Conservation (phyloP, 1,140 invertebrate genomes). For the Andricus grossulariae region DNA sequence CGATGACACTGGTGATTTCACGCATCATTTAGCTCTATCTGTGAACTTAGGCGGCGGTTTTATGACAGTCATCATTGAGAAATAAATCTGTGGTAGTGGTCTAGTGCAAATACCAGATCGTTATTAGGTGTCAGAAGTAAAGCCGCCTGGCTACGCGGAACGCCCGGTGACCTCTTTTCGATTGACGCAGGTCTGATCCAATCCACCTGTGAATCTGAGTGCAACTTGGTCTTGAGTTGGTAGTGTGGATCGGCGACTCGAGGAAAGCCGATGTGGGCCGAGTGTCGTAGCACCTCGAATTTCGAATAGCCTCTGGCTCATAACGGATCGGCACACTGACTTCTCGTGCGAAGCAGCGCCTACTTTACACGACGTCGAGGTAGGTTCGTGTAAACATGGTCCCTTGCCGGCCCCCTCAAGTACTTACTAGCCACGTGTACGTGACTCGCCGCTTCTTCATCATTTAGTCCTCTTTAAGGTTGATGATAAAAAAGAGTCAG, state of each 20-base stretch:
- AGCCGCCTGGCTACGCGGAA: constrained; percentile 38
- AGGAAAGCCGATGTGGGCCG: constrained; percentile 60
- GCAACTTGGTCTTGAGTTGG: constrained; percentile 44
- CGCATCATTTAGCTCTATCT: constrained; percentile 34
- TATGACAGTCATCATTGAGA: constrained; percentile 25
- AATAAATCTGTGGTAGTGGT: constrained; percentile 31
- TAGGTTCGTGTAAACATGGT: constrained; percentile 27
- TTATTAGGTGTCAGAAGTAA: constrained; percentile 43
- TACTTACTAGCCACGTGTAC: constrained; percentile 24
- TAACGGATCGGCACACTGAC: constrained; percentile 72
- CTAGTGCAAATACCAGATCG: neutral
- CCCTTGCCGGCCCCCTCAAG: constrained; percentile 18
- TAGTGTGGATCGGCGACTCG: constrained; percentile 44
- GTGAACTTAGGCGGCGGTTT: neutral
- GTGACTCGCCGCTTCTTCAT: constrained; percentile 23
- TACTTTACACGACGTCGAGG: constrained; percentile 51
- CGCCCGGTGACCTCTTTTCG: constrained; percentile 54
- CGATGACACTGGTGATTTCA: constrained; percentile 38
- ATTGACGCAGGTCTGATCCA: constrained; percentile 42
- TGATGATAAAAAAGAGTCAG: no score
- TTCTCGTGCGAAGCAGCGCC: constrained; percentile 57
- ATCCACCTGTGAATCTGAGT: constrained; percentile 47
- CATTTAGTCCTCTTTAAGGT: neutral
- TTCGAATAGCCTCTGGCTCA: constrained; percentile 69
- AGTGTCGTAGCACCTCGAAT: constrained; percentile 61